Base-by-base conservation (phyloP, 2,888 invertebrate species). In the Coecobrya sp. region DNA sequence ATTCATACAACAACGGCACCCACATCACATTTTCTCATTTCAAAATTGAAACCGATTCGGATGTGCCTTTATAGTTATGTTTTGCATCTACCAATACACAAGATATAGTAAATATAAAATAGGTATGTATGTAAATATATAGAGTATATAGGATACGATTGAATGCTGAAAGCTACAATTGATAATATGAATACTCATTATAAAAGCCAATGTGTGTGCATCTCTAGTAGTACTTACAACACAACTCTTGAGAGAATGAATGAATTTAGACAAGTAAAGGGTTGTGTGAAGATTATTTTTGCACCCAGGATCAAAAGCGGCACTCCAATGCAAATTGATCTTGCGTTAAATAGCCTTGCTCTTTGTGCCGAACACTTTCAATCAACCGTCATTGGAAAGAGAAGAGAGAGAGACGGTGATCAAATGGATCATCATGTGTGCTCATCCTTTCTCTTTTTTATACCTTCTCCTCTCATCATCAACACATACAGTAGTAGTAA, bases 301-400 rank as follows among this genome's bases (percentile, higher is more conserved):
- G 92, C 94, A 93, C 93, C 92, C 92, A 90, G 91, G 92, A 92
- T 93, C 93, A 93, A 94, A 94, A 88, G 92, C 93, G 94, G 94
- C 93, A 94, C 93, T 93, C 93, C 91, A 94, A 93, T 93, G 90
- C 91, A 94, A 93, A 94, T 94, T 94, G 94, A 94, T 94, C 93
- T 94, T 94, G 92, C 93, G 93, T 92, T 94, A 93, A 94, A 93
- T 94, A 93, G 93, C 93, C 93, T 82, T 93, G 84, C 89, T 81
- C 92, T 91, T 94, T 93, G 91, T 89, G 89, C 86, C 87, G 86
- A 89, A 89, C 89, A 89, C 93, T 89, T 86, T 89, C 89, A 93
- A 92, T 88, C 92, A 84, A 85, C 92, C 87, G 76, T 92, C 84
- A 79, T 25, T 13, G 22, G 73, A 73, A 30, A 59, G 81, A 86